Conservation (phyloP, 2,797 vertebrate genomes). For the Rallus crepitans region DNA sequence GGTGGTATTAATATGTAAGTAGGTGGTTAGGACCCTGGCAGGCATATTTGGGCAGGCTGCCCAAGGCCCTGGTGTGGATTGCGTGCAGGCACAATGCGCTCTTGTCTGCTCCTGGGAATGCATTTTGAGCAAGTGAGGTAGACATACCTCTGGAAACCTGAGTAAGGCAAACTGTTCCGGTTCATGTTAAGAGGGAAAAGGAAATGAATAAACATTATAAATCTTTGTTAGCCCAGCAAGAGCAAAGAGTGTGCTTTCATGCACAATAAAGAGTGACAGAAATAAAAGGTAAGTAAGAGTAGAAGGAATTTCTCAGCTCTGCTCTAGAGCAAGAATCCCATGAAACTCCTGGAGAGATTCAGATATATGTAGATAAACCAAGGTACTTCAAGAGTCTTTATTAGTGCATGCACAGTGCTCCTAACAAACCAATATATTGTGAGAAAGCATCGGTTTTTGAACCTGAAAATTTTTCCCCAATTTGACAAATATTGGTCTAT, state of each 20-base stretch:
- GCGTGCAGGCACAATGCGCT: constrained; percentile 25
- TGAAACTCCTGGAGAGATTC: not conserved
- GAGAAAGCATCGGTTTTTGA: not conserved
- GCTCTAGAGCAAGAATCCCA: not conserved
- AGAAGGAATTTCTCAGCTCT: not conserved
- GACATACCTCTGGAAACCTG: constrained; percentile 46
- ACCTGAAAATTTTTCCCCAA: not conserved
- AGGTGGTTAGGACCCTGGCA: constrained; percentile 46
- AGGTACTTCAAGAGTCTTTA: not conserved
- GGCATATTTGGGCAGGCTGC: constrained; percentile 47
- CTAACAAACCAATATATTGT: not conserved
- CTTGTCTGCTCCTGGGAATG: constrained; percentile 59
- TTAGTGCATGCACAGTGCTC: not conserved
- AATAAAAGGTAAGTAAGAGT: not conserved
- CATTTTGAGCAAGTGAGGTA: constrained; percentile 7
- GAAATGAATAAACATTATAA: constrained; percentile 58
- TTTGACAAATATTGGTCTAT: not conserved
- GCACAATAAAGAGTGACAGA: not conserved
- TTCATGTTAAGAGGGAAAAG: constrained; percentile 56
- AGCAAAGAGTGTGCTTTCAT: not conserved
- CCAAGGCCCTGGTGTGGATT: constrained; percentile 20
- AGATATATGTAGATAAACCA: not conserved
- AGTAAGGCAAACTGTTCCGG: constrained; percentile 56
- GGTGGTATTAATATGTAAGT: constrained; percentile 43
- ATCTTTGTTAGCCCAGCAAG: not conserved